Evolutionary conservation across 1,140 invertebrate genomes (phyloP), one percentile per base, ranked within the genome.

Genomic region (Zaprionus camerounensis): DNA sequence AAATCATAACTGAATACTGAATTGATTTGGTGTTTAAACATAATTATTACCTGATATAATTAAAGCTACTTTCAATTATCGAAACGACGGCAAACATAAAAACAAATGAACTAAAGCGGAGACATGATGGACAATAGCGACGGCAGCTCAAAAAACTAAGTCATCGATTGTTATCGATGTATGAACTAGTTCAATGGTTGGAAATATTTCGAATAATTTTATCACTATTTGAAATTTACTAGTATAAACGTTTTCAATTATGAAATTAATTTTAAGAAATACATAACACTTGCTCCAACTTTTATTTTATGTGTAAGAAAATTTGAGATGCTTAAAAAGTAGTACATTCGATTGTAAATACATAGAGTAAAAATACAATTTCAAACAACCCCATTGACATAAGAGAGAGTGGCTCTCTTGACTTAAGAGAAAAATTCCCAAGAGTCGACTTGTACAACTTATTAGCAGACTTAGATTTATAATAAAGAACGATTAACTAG

Each of bases 351-450:
- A 41, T 41, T 34, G 31, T 34, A 34, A n/a, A 41, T n/a, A 36
- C 7, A 22, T 17, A 36, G 57, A 17, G 17, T 26, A 51, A 55
- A 6, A 31, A 2, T 22, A 49, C 20, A 61, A 7, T 13, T 12
- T 2, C 53, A 73, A 63, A 61, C 65, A 68, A 73, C 71, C 71
- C 71, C 71, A 5, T 6, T 22, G 5, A 20, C 6, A 17, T 46
- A 17, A 38, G 36, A 38, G 36, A 61, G 44, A 44, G 53, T 28
- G 13, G 2, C 22, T n/a, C 6, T 6, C 1, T 51, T 2, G 6
- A 9, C 24, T 22, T 41, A 70, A 70, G 72, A 75, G 72, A 70
- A 63, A 70, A 63, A 34, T 63, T 7, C 67, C 72, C 53, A 36
- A 38, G 6, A 12, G 5, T 1, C 34, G n/a, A 44, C 24, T 49